Base-by-base conservation (phyloP, 2,888 invertebrate genomes). In the Coremacera marginata region DNA sequence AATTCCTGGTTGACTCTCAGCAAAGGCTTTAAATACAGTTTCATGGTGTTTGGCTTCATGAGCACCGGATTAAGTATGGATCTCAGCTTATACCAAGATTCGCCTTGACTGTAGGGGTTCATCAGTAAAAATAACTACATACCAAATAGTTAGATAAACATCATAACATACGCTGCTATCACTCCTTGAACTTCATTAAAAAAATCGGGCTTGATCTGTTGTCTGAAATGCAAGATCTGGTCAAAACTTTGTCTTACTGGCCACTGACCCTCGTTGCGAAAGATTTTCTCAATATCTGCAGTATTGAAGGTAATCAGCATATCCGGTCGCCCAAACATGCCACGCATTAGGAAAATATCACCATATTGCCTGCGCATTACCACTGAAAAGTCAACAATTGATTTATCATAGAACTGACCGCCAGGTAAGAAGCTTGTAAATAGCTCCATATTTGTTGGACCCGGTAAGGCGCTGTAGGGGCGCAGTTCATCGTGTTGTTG, bases 261-360 rank as follows among this genome's bases (percentile, higher is more conserved):
- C 73, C 73, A 73, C 27, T 84, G n/a, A 1, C 91, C 91, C 81
- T 91, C 90, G 52, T 89, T 86, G 51, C 91, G 87, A 79, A 90
- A 90, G 5, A 85, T 84, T 11, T 79, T 70, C 73, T 90, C 90
- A 62, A 91, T 89, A 82, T 91, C 91, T 14, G 90, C 89, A 0
- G 92, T 91, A 82, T 91, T 89, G 80, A 91, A 91, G n/a, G 90
- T 84, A n/a, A 90, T 85, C 0, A 91, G 87, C 1, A 90, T 81
- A 80, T 88, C 84, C 0, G 79, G 73, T 70, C 84, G 85, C 9
- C 87, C 88, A 78, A 87, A 81, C 52, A 90, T 77, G 3, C 90
- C 90, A 19, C 88, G 88, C 8, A 91, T 71, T 16, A 87, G 86
- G 19, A 89, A 88, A 7, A 91, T 87, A 70, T 90, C 84, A 2